Evolutionary conservation across 2,888 invertebrate genomes (phyloP), one percentile per base, ranked within the genome.

Genomic region (Drosophila helvetica): DNA sequence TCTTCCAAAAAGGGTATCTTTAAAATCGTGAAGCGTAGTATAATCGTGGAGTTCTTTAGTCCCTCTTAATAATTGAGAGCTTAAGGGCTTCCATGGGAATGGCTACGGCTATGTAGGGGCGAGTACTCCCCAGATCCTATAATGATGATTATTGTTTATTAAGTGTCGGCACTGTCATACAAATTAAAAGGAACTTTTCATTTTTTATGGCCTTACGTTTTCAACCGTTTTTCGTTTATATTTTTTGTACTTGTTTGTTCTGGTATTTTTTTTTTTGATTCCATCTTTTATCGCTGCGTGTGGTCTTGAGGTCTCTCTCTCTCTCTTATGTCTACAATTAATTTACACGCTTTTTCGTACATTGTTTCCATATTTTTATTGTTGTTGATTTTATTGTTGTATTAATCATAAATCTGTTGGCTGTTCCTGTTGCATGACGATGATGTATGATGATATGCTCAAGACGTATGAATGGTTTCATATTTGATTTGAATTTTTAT

Each of bases 151-250:
- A 83, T 86, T 79, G 88, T 88, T 86, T 88, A 88, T 84, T 81
- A 88, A 88, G 90, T 90, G 90, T 87, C 89, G 88, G 90, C 79
- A 76, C 70, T 75, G 77, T 73, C 78, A 80, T 88, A 77, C 38
- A 90, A 89, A 90, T 89, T 80, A 88, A 90, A 89, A 89, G 76
- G 78, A 88, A 89, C 84, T 79, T 80, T 74, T 74, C 72, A 38
- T 76, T 57, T 57, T 89, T 79, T 80, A 86, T 86, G 72, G 86
- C 73, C 59, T 74, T 68, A 82, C 83, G 80, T 88, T 83, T 82
- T 80, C 46, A 25, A 62, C 33, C 7, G 1, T 12, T n/a, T n/a
- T 47, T 33, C 19, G 38, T 57, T n/a, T 47, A 17, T 33, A 46
- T 48, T 47, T 65, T 68, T 43, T 56, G 47, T 67, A 50, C 55